Evolutionary conservation across 2,797 vertebrate genomes (phyloP).

Genomic region (Gorsachius magnificus): DNA sequence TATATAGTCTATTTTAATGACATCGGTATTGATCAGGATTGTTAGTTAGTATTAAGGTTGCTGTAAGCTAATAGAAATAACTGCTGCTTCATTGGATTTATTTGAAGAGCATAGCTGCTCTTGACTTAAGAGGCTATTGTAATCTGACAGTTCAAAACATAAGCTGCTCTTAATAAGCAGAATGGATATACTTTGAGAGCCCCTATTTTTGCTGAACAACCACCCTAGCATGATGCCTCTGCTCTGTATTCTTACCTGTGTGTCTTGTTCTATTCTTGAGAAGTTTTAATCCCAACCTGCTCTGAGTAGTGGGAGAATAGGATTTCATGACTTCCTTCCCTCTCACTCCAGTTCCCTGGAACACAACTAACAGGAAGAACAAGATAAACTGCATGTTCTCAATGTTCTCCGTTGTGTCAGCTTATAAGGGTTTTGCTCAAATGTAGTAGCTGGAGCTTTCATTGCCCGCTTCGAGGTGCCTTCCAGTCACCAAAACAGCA

Average conservation of each 20-base stretch:
- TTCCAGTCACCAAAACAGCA: background rate
- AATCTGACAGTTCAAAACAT: constrained; percentile 55
- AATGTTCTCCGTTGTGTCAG: background rate
- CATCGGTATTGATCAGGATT: background rate
- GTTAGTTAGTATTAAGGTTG: constrained; percentile 8
- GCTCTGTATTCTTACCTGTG: constrained; percentile 2
- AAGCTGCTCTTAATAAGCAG: constrained; percentile 46
- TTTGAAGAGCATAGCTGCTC: constrained; percentile 37
- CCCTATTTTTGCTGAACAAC: background rate
- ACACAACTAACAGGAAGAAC: background rate
- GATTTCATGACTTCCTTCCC: background rate
- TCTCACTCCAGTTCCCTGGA: background rate
- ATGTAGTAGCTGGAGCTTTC: background rate
- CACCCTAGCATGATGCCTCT: background rate
- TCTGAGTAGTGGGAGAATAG: background rate
- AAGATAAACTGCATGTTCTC: background rate
- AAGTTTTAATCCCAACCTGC: constrained; percentile 18
- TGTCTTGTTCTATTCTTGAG: background rate
- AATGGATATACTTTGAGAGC: constrained; percentile 13
- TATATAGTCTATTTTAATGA: background rate
- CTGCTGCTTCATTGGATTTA: constrained; percentile 51
- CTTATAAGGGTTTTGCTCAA: background rate
- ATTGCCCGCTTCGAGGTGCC: fast-evolving
- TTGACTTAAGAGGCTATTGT: constrained; percentile 47
- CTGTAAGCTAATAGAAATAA: constrained; percentile 10